Evolutionary conservation across 2,888 invertebrate species (phyloP).

Genomic region (Mesoligia furuncula): DNA sequence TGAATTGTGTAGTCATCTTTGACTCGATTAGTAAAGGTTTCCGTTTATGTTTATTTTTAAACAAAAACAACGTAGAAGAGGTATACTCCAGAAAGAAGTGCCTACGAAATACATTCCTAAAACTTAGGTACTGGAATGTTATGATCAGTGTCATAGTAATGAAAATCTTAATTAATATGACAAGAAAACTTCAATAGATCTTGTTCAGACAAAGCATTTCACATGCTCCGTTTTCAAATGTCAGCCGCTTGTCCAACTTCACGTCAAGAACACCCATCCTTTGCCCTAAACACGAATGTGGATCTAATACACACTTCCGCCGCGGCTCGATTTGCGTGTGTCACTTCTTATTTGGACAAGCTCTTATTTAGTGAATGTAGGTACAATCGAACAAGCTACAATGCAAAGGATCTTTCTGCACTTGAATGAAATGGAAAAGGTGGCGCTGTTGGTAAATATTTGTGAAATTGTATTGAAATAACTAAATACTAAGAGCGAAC

Average conservation of each 20-base stretch:
- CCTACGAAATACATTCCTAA: neutral
- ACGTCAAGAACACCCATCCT: constrained; percentile 28
- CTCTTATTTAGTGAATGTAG: neutral
- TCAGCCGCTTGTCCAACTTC: constrained; percentile 20
- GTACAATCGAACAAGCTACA: neutral
- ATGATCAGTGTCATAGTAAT: neutral
- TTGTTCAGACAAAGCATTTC: constrained; percentile 2
- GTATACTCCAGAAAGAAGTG: too few relatives aligned
- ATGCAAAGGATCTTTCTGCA: neutral
- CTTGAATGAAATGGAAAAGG: neutral
- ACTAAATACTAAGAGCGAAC: too few relatives aligned
- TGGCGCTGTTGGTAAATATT: neutral
- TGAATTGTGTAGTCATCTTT: constrained; percentile 26
- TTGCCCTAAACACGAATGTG: constrained; percentile 8
- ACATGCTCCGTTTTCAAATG: constrained; percentile 18
- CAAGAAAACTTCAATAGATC: neutral
- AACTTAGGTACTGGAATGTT: neutral
- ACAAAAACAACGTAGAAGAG: too few relatives aligned
- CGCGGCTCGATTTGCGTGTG: constrained; percentile 3
- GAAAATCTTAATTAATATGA: neutral
- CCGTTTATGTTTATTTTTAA: neutral
- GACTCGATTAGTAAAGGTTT: constrained; percentile 28
- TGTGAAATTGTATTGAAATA: neutral
- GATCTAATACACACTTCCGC: constrained; percentile 36
- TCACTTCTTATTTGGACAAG: constrained; percentile 7